Base-by-base conservation (phyloP, 2,113 vertebrate genomes). In the Grammomys dolichurus region DNA sequence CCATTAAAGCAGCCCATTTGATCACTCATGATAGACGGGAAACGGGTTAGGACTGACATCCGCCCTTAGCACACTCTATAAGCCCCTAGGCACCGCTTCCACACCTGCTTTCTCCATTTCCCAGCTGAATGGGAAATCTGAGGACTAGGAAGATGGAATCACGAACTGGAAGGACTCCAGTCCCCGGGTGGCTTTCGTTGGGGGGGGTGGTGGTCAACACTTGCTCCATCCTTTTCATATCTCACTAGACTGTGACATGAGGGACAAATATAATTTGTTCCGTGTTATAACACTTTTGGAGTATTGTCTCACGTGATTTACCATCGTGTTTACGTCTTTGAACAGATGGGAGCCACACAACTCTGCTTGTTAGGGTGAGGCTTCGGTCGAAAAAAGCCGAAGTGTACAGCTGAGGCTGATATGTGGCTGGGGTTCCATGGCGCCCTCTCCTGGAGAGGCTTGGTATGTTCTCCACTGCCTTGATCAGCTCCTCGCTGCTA, bases 401-500 rank as follows among this genome's bases (percentile, higher is more conserved):
- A 0, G 2, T 3, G 4, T 51, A 24, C 72, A 5, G 28, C 0
- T 9, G 43, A 89, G 40, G 20, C 67, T 9, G 72, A 28, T 65
- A 33, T 36, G 17, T 1, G 9, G 40, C 69, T 5, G 24, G 82
- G 92, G 73, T 6, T 20, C 0, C 0, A 48, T 31, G 28, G 63
- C 5, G 1, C 54, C 72, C 86, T 63, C 85, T 5, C n/a, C 81
- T 77, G 95, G 86, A 40, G 3, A 13, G 10, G 28, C 11, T 36
- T 31, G 33, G 28, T 28, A 58, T 22, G 58, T 36, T 31, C 46
- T 87, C 70, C 3, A 7, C 58, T 6, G 65, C 60, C 94, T 69
- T 33, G 82, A 60, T 65, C 96, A 46, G 0, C 67, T 60, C 76
- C 63, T n/a, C 87, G 9, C 70, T 87, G 75, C 72, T 96, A 46